A percentile compares a stretch with the other conserved stretches of the same genome.
phyloP scores from a whole-genome alignment of 2,113 vertebrate species.

The Myotis brandtii region DNA sequence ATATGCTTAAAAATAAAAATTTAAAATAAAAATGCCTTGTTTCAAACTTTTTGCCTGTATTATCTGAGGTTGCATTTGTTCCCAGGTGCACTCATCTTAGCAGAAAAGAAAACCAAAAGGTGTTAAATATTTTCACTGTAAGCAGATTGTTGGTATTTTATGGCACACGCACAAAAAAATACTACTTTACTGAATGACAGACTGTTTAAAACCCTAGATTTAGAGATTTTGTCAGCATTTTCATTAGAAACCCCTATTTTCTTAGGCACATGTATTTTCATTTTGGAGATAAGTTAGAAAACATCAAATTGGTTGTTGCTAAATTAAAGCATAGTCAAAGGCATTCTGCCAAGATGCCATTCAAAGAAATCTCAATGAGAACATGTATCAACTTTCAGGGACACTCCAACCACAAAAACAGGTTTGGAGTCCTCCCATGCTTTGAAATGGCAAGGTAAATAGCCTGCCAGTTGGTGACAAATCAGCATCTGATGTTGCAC shows the following conservation, averaged over 20 bases:
- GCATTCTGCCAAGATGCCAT: slow-evolving; percentile 33
- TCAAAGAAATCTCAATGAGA: slow-evolving; percentile 47
- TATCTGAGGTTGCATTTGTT: slow-evolving; percentile 11
- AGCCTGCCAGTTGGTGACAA: slow-evolving; percentile 32
- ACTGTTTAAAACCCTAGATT: not conserved
- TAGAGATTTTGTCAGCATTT: slow-evolving; percentile 60
- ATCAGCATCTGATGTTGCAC: not conserved
- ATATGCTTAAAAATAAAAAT: slow-evolving; percentile 35
- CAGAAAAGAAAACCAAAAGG: slow-evolving; percentile 47
- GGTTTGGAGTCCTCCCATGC: not conserved
- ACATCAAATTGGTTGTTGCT: slow-evolving; percentile 50
- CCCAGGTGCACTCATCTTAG: slow-evolving; percentile 25
- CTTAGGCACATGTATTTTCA: not conserved
- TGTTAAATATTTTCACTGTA: slow-evolving; percentile 38
- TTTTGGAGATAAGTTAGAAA: slow-evolving; percentile 56
- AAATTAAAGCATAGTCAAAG: slow-evolving; percentile 63
- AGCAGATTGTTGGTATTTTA: slow-evolving; percentile 55
- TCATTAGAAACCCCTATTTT: slow-evolving; percentile 21
- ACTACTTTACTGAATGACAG: slow-evolving; percentile 46
- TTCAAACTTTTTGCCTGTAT: slow-evolving; percentile 28
- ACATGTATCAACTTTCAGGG: slow-evolving; percentile 49
- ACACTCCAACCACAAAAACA: not conserved
- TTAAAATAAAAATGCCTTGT: slow-evolving; percentile 38
- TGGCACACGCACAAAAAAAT: not conserved
- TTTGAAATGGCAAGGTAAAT: slow-evolving; percentile 52